A percentile compares a stretch with the other conserved stretches of the same genome.
Conservation (phyloP, 2,113 vertebrate species). For the Barbus barbus region DNA sequence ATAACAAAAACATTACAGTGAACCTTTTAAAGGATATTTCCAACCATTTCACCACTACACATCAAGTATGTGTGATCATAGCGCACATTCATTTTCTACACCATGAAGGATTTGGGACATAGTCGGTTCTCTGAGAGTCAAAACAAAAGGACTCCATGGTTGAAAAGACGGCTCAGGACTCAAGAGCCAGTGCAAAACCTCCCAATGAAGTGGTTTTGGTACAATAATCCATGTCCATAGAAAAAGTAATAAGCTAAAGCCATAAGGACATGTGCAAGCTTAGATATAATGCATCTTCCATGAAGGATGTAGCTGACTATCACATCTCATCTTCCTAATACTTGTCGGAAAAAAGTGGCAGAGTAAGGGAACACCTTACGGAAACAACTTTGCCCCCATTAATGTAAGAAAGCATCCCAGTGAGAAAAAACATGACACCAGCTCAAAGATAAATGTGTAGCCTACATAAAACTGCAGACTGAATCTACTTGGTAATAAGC, state of each 20-base stretch:
- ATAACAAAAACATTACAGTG: not conserved
- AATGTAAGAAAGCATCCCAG: slow-evolving; percentile 23
- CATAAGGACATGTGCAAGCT: not conserved
- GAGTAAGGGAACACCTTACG: too few species aligned
- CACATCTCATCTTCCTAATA: not conserved
- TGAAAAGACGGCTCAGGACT: not conserved
- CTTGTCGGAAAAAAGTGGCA: too few species aligned
- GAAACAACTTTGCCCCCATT: slow-evolving; percentile 1
- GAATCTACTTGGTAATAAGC: slow-evolving; percentile 31
- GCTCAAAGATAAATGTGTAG: slow-evolving; percentile 40
- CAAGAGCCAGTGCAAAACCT: not conserved
- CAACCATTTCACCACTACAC: not conserved
- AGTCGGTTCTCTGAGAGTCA: not conserved
- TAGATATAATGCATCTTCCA: not conserved
- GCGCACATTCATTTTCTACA: not conserved
- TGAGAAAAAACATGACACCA: slow-evolving; percentile 36
- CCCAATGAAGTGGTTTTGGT: not conserved
- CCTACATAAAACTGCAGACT: slow-evolving; percentile 22
- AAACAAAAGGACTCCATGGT: not conserved
- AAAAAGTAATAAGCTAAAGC: slow-evolving; percentile 14
- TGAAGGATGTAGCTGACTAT: not conserved
- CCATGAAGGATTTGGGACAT: not conserved
- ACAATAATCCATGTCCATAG: not conserved
- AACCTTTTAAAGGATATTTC: not conserved
- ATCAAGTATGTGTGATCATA: not conserved